phyloP scores from a whole-genome alignment of 1,140 invertebrate species.

The Drepana arcuata region DNA sequence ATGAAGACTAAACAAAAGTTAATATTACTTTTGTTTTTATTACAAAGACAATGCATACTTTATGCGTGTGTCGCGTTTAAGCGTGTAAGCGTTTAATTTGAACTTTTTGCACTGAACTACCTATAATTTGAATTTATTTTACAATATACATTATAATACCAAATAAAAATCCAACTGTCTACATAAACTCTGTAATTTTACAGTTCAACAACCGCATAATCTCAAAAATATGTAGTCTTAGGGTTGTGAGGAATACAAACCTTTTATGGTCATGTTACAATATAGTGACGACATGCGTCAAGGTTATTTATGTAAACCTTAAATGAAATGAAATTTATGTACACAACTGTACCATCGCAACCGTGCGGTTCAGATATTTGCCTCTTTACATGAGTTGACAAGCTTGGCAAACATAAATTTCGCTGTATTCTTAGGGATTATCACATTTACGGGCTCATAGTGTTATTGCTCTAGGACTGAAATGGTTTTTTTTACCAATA shows the following conservation, averaged over 20 bases:
- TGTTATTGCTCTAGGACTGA: too few species aligned
- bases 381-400: slow-evolving; percentile 18
- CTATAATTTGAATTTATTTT: not conserved
- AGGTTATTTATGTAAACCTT: not conserved
- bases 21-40: not conserved
- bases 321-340: not conserved
- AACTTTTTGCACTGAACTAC: not conserved
- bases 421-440: slow-evolving; percentile 24
- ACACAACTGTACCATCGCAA: not conserved
- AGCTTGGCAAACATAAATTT: slow-evolving; percentile 27
- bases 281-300: too few species aligned
- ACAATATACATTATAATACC: too few species aligned
- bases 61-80: not conserved
- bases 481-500: too few species aligned
- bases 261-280: too few species aligned
- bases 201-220: slow-evolving; percentile 1
- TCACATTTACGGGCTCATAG: slow-evolving; percentile 20
- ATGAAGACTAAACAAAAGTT: not conserved
- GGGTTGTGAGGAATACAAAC: too few species aligned
- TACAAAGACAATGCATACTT: not conserved
- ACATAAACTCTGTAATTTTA: too few species aligned
- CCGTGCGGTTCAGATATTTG: slow-evolving; percentile 4
- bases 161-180: too few species aligned
- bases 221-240: too few species aligned
- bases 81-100: not conserved